Base-by-base conservation (phyloP, 2,888 invertebrate genomes). In the Melikaiella ostensackeni region DNA sequence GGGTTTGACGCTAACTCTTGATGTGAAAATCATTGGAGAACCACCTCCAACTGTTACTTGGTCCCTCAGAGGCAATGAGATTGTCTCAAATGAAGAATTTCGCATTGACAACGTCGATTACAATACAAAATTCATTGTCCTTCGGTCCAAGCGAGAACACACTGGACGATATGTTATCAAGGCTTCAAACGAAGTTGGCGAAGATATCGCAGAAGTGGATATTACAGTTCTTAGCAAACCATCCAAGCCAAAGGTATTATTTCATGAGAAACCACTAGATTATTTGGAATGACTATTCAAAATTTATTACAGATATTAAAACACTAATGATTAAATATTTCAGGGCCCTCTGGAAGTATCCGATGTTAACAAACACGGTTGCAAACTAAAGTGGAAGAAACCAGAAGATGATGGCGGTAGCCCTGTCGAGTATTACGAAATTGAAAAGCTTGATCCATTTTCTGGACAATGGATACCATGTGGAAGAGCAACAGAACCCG, bases 321-420 rank as follows among this genome's bases (percentile, higher is more conserved):
- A 27, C 16, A 13, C 21, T 59, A 35, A 27, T 77, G 27, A 2
- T 3, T 33, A 19, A 30, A 50, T n/a, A 59, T 46, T 76, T 38
- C 57, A 93, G 89, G 98, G 98, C 74, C 98, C 98, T 0, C 91
- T 98, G 84, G 96, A 97, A 82, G 96, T 98, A 9, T 94, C 95
- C 5, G 97, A 98, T 89, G 94, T 99, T 33, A 97, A 96, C 19
- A 98, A 98, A 92, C 97, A 96, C 89, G 97, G 98, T 42, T 98
- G 98, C 91, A 96, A 97, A 81, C 93, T 98, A 7, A 94, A 96
- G 80, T 98, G 98, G 98, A 94, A 98, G 91, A 97, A 97, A 89
- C 98, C 98, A 0, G 96, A 97, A 84, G 98, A 99, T 90, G 98
- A 99, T 88, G 99, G 99, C 77, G 99, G 99, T 33, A 92, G 95